Conservation (phyloP, 2,888 invertebrate genomes). For the Empis livida region DNA sequence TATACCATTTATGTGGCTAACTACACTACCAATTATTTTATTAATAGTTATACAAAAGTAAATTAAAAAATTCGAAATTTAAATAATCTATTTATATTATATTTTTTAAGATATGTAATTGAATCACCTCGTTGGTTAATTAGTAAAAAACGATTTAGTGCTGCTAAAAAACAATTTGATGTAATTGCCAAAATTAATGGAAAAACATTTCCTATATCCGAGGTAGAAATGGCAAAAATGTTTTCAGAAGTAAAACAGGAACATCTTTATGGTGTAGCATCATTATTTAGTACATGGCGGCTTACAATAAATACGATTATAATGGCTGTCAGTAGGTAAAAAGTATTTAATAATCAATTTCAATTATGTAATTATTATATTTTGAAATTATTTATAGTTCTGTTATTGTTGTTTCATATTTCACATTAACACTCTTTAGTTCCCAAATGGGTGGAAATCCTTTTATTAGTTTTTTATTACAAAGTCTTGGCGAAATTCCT, state of each 20-base stretch:
- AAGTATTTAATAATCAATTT: constrained; percentile 1
- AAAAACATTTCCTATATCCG: constrained; percentile 30
- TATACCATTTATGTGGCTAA: constrained; percentile 37
- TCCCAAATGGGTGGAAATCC: constrained; percentile 47
- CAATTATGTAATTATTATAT: constrained; percentile 4
- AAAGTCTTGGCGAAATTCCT: constrained; percentile 50
- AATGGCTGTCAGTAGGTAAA: constrained; percentile 43
- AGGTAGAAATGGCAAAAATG: constrained; percentile 35
- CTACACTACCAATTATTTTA: constrained; percentile 36
- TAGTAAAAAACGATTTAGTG: constrained; percentile 38
- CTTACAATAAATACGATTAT: constrained; percentile 42
- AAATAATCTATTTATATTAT: too few relatives aligned
- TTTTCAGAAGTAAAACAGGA: constrained; percentile 24
- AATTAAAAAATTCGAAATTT: constrained; percentile 15
- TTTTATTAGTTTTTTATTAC: constrained; percentile 49
- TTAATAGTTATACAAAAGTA: constrained; percentile 38
- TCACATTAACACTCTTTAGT: constrained; percentile 40
- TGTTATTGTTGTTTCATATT: constrained; percentile 39
- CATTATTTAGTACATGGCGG: constrained; percentile 43
- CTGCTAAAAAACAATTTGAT: constrained; percentile 39
- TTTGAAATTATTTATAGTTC: constrained; percentile 30
- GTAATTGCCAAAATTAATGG: constrained; percentile 44
- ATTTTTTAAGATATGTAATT: constrained; percentile 47
- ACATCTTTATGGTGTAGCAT: constrained; percentile 40
- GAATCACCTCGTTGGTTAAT: constrained; percentile 54